Evolutionary conservation across 2,113 vertebrate genomes (phyloP), one percentile per base, ranked within the genome.

Genomic region (Glaucidium brasilianum): DNA sequence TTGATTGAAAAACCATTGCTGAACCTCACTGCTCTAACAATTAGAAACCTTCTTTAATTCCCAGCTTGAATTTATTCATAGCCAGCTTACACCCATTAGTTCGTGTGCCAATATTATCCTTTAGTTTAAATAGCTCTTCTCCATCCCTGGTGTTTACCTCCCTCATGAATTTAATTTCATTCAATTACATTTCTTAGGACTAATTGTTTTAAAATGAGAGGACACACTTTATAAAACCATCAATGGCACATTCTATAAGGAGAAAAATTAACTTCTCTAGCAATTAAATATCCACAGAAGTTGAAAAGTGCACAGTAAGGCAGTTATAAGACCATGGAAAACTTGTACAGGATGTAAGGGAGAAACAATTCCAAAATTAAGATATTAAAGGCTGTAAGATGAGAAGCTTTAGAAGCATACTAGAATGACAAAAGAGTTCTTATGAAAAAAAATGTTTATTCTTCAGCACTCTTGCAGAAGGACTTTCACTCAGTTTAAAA

Each of bases 181-280:
- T 89, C 83, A 94, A 94, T 95, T 92, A 78, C 52, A 91, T 92
- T 94, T 94, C 68, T 91, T 84, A 92, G n/a, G 30, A 91, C 35
- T 96, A 95, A 96, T 92, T 94, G 56, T 87, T 96, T 94, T 78
- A 81, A 96, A 95, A 92, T 75, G 72, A 92, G 75, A 94, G 86
- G 91, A 87, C 77, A 56, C 52, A 91, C 34, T 92, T 85, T 76
- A n/a, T 85, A 78, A 95, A 94, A 66, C 35, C 58, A 93, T 91
- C 94, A 96, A 58, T 91, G 52, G 53, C 43, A 60, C 55, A 93
- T 85, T 92, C 75, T 76, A 62, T 59, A 75, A 68, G 76, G 88
- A 94, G 50, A 94, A 97, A 95, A 95, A 96, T 72, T 92, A 92
- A 81, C 68, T 91, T 87, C 63, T 84, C 53, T 15, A 66, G 58